phyloP scores from a whole-genome alignment of 2,113 vertebrate genomes.

The Panthera uncia region DNA sequence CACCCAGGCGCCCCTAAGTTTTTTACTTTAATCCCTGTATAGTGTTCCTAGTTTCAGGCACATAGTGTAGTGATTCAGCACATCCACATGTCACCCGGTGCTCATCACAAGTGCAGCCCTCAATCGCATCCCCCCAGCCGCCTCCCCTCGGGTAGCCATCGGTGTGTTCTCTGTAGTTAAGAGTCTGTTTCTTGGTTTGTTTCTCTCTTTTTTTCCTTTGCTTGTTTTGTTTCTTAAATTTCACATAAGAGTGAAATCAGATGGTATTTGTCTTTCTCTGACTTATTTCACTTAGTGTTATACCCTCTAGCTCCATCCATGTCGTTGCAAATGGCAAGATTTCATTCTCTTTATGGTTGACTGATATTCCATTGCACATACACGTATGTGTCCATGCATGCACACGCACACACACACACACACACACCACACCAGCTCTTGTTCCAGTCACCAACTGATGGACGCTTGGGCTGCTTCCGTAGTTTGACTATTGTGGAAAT shows the following conservation, averaged over 20 bases:
- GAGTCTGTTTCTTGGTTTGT: background rate
- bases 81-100: background rate
- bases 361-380: background rate
- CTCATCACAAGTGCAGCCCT: background rate
- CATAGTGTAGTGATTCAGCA: background rate
- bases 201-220: background rate
- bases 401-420: no score
- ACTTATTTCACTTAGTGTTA: background rate
- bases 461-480: background rate
- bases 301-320: background rate
- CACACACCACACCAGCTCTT: background rate
- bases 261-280: background rate
- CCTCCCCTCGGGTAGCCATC: background rate
- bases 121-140: accelerated
- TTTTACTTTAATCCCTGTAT: background rate
- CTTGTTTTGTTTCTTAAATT: background rate
- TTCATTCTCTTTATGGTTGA: background rate
- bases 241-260: background rate
- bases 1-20: no score
- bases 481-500: background rate
- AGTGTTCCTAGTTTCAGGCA: background rate
- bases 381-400: no score
- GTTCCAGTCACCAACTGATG: background rate
- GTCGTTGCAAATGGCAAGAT: background rate
- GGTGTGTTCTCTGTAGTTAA: background rate